Evolutionary conservation across 2,888 invertebrate genomes (phyloP).

Genomic region (Tenthredo distinguenda): DNA sequence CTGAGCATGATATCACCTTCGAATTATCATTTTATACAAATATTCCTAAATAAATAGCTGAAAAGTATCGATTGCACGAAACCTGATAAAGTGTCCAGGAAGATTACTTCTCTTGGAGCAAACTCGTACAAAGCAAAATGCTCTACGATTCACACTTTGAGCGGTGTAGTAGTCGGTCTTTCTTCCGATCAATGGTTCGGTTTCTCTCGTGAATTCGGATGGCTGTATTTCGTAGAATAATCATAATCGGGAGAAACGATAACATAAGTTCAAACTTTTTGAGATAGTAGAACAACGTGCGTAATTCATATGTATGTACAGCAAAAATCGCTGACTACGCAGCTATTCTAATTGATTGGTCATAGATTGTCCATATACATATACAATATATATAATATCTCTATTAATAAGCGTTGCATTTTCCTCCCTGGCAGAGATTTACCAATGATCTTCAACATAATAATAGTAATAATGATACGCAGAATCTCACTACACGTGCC

Average conservation of each 20-base stretch:
- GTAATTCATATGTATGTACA: no score
- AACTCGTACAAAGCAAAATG: no score
- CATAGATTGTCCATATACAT: background rate
- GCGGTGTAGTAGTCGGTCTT: background rate
- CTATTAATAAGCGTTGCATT: background rate
- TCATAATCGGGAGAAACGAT: background rate
- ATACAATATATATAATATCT: background rate
- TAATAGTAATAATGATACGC: background rate
- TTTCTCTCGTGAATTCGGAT: background rate
- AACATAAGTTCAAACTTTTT: background rate
- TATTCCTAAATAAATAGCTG: no score
- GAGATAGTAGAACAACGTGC: background rate
- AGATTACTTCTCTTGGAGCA: no score
- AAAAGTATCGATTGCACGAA: no score
- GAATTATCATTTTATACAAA: no score
- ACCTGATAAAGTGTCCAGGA: no score
- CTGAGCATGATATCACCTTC: no score
- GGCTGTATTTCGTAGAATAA: background rate
- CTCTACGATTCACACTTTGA: no score
- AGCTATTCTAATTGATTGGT: background rate
- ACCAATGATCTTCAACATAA: background rate
- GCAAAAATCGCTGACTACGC: background rate
- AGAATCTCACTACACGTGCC: conserved; percentile 12
- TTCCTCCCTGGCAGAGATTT: background rate
- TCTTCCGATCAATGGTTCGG: no score